A percentile compares a stretch with the other conserved stretches of the same genome.
Evolutionary conservation across 1,140 invertebrate genomes (phyloP).

Genomic region (Drosophila seguyi): DNA sequence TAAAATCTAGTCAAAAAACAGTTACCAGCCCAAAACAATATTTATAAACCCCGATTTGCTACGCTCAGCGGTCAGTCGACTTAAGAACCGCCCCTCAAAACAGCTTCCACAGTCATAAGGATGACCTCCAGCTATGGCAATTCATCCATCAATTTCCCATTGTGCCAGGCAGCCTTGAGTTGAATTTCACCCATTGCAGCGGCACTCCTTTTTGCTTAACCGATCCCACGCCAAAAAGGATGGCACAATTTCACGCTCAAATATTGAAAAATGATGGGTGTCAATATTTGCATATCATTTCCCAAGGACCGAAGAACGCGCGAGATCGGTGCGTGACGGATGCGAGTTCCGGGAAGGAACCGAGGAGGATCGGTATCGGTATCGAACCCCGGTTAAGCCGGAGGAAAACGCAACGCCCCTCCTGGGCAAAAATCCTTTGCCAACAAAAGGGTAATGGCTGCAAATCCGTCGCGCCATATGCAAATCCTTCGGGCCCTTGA

Average conservation of each 20-base stretch:
- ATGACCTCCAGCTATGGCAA: conserved; percentile 33
- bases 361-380: conserved; percentile 2
- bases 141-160: conserved; percentile 19
- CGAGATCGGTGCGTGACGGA: conserved; percentile 60
- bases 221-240: conserved; percentile 18
- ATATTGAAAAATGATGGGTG: conserved; percentile 81
- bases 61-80: conserved; percentile 21
- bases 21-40: not conserved
- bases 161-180: conserved; percentile 32
- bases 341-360: conserved; percentile 42
- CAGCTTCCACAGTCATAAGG: not conserved
- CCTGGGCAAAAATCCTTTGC: conserved; percentile 58
- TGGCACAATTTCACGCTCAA: conserved; percentile 61
- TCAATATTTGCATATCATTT: conserved; percentile 84
- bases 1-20: not conserved
- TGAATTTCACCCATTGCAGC: not conserved
- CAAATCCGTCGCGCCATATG: conserved; percentile 71
- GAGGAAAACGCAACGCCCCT: conserved; percentile 61
- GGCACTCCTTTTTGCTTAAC: conserved; percentile 59
- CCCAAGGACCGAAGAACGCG: conserved; percentile 12
- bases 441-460: conserved; percentile 79
- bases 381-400: conserved; percentile 24
- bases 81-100: conserved; percentile 27
- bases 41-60: conserved; percentile 12
- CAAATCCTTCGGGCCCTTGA: conserved; percentile 49